A percentile compares a stretch with the other conserved stretches of the same genome.
phyloP scores from a whole-genome alignment of 1,140 invertebrate species.

The Chelonus insularis region DNA sequence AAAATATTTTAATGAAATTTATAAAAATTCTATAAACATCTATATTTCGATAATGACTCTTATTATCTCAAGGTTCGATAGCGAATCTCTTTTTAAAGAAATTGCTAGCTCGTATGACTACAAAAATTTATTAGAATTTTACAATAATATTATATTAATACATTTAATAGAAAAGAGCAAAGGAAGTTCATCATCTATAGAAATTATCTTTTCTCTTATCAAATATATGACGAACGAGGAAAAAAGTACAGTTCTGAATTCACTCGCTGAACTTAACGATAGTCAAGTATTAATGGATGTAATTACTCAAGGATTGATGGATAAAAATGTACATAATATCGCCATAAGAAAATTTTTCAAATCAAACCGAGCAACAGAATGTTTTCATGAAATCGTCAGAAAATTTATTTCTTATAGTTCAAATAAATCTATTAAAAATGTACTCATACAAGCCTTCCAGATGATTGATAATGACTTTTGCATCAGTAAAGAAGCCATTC shows the following conservation, averaged over 20 bases:
- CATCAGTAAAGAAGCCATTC: constrained; percentile 59
- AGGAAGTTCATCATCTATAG: constrained; percentile 55
- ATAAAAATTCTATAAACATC: constrained; percentile 39
- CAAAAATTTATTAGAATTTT: constrained; percentile 55
- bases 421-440: constrained; percentile 31
- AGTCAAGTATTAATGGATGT: constrained; percentile 36
- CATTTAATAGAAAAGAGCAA: constrained; percentile 56
- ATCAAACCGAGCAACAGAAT: constrained; percentile 28
- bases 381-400: constrained; percentile 32
- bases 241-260: constrained; percentile 59
- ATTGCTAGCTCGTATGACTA: constrained; percentile 46
- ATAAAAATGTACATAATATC: constrained; percentile 55
- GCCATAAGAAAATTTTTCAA: constrained; percentile 60
- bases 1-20: constrained; percentile 58
- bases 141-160: constrained; percentile 55
- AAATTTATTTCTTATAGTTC: constrained; percentile 29
- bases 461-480: constrained; percentile 51
- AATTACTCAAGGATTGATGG: constrained; percentile 41
- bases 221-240: constrained; percentile 56
- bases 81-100: constrained; percentile 48
- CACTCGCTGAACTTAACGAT: constrained; percentile 51
- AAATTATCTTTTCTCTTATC: constrained; percentile 65
- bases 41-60: constrained; percentile 52
- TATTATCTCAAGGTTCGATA: constrained; percentile 56
- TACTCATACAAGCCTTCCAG: constrained; percentile 43